Evolutionary conservation across 2,797 vertebrate species (phyloP).

Genomic region (Erethizon dorsatum): DNA sequence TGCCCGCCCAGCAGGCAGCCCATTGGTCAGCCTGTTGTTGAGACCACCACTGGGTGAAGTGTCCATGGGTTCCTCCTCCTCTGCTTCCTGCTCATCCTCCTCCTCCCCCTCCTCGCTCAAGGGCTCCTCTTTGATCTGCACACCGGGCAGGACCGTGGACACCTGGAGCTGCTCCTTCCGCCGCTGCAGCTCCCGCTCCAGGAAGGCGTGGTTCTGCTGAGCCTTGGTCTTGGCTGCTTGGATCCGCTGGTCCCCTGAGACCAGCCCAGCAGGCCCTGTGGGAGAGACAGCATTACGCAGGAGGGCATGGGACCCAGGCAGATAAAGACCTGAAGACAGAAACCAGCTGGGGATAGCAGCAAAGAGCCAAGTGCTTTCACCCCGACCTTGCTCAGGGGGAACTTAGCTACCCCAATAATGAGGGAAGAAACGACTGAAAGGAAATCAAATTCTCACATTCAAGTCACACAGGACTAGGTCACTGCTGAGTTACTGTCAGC

Average conservation of each 20-base stretch:
- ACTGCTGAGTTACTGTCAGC: not conserved
- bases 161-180: constrained; percentile 85
- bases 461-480: not conserved
- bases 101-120: constrained; percentile 87
- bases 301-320: not conserved
- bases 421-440: not conserved
- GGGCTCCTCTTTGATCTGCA: constrained; percentile 94
- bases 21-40: constrained; percentile 92
- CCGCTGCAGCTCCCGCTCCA: constrained; percentile 93
- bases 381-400: not conserved
- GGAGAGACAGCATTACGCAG: not conserved
- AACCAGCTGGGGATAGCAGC: not conserved
- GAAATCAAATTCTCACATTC: not conserved
- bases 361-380: not conserved
- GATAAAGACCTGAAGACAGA: not conserved
- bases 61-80: constrained; percentile 94
- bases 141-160: not conserved
- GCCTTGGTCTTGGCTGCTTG: constrained; percentile 93
- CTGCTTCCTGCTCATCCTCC: constrained; percentile 88
- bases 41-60: constrained; percentile 86
- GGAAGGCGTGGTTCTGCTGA: constrained; percentile 90
- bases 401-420: not conserved
- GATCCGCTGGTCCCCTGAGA: constrained; percentile 95
- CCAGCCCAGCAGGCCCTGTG: constrained; percentile 87
- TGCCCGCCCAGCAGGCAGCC: constrained; percentile 89